Evolutionary conservation across 2,888 invertebrate species (phyloP).

Genomic region (Eupithecia inturbata): DNA sequence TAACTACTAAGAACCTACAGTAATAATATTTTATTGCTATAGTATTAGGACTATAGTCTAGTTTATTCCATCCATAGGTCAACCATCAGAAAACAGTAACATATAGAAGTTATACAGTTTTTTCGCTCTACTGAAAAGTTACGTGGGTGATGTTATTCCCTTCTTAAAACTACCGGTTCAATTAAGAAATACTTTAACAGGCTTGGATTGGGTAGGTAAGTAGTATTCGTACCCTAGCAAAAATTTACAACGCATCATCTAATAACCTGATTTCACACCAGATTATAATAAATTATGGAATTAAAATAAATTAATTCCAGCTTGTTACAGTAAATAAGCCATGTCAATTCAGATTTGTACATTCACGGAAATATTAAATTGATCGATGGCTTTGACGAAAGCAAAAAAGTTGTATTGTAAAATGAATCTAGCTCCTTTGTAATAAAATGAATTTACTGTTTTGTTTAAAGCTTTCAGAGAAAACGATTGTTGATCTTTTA

Average conservation of each 20-base stretch:
- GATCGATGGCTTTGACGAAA: conserved; percentile 49
- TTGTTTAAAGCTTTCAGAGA: not conserved
- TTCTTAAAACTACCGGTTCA: no score
- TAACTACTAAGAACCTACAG: no score
- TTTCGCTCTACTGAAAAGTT: no score
- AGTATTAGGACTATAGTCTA: no score
- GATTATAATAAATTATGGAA: not conserved
- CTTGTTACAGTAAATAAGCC: conserved; percentile 50
- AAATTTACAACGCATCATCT: not conserved
- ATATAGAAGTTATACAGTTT: no score
- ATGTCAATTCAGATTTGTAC: conserved; percentile 61
- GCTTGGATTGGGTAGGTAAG: not conserved
- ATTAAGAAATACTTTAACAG: not conserved
- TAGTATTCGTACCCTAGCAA: not conserved
- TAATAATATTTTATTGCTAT: no score
- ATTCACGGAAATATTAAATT: conserved; percentile 64
- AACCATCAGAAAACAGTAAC: no score
- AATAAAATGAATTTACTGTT: conserved; percentile 21
- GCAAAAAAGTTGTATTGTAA: conserved; percentile 46
- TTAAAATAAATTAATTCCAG: not conserved
- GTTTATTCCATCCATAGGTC: no score
- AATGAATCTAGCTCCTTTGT: conserved; percentile 44
- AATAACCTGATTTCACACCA: not conserved
- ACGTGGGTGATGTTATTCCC: no score
- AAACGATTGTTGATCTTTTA: conserved; percentile 41